These are phyloP conservation scores for Copsychus sechellarum DNA, from an alignment of 2,113 vertebrate genomes.

Conservation along the genomic window DNA sequence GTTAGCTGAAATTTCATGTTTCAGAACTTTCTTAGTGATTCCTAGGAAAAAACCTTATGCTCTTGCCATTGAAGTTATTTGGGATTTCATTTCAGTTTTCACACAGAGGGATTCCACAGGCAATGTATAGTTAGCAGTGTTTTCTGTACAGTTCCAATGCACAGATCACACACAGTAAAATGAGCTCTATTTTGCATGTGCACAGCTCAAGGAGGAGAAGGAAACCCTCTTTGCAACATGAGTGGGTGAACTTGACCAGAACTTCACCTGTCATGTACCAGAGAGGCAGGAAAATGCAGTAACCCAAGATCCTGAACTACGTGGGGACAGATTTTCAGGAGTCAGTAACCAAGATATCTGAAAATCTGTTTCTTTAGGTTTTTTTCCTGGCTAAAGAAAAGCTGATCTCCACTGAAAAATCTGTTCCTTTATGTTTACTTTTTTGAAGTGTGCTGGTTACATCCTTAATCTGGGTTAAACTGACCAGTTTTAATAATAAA, in stretches of 20 bases:
- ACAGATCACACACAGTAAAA: not conserved
- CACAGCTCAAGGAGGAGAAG: not conserved
- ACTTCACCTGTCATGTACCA: not conserved
- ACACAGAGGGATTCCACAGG: not conserved
- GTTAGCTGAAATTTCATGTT: not conserved
- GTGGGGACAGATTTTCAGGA: not conserved
- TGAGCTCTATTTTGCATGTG: not conserved
- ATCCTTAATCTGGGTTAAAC: slow-evolving; percentile 58
- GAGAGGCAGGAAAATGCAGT: not conserved
- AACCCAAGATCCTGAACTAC: not conserved
- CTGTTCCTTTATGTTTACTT: slow-evolving; percentile 39
- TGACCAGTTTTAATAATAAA: slow-evolving; percentile 48
- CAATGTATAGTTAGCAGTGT: not conserved
- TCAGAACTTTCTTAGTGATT: not conserved
- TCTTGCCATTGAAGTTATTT: not conserved
- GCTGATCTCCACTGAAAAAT: not conserved
- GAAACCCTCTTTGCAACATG: not conserved
- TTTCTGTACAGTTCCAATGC: not conserved
- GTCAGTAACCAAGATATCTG: not conserved
- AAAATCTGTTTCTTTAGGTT: not conserved
- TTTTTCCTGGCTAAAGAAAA: not conserved
- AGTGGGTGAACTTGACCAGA: not conserved
- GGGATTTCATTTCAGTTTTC: not conserved
- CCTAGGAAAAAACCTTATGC: not conserved
- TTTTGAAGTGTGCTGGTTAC: slow-evolving; percentile 25